Evolutionary conservation across 2,113 vertebrate genomes (phyloP).

Genomic region (Athene noctua): DNA sequence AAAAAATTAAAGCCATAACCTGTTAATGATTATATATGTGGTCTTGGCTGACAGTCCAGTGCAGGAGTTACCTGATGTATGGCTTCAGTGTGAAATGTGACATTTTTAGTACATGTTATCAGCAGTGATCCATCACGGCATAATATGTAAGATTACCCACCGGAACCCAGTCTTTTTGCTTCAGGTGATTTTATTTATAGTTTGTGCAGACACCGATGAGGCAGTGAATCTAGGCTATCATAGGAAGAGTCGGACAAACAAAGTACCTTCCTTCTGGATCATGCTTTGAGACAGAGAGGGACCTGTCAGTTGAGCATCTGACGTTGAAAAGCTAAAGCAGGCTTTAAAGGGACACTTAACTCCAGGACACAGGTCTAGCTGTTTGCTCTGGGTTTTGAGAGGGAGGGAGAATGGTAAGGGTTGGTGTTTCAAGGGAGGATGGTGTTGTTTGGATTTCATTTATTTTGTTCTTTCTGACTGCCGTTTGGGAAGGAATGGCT

Average conservation of each 20-base stretch:
- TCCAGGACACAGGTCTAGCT: not conserved
- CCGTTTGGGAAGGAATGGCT: constrained; percentile 12
- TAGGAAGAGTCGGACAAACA: not conserved
- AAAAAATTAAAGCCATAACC: not conserved
- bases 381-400: not conserved
- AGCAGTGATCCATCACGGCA: not conserved
- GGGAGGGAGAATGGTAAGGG: not conserved
- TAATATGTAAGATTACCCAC: constrained; percentile 2
- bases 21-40: not conserved
- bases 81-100: not conserved
- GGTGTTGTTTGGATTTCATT: not conserved
- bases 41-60: not conserved
- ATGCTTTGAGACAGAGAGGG: not conserved
- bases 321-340: not conserved
- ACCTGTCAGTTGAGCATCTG: not conserved
- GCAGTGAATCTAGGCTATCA: not conserved
- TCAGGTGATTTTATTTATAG: constrained; percentile 44
- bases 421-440: not conserved
- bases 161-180: not conserved
- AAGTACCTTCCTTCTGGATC: not conserved
- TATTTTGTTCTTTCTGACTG: constrained; percentile 14
- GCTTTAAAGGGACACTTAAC: not conserved
- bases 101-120: constrained; percentile 38
- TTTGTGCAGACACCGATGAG: not conserved
- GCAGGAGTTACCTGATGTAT: constrained; percentile 2